These are phyloP conservation scores for Empis stercorea DNA, from an alignment of 2,888 invertebrate genomes.

Conservation along the genomic window DNA sequence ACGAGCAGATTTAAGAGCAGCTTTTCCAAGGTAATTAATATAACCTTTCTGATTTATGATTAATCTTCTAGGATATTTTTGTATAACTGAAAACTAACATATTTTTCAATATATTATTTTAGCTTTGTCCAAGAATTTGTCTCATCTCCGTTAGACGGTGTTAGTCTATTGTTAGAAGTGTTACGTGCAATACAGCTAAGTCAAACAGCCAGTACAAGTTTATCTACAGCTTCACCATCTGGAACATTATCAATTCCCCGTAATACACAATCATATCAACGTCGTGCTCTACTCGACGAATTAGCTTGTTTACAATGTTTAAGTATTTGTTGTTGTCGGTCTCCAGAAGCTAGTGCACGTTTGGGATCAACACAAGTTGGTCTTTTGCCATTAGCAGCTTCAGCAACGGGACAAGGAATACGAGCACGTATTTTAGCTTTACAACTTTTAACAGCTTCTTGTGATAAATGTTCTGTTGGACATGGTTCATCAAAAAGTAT, in stretches of 20 bases:
- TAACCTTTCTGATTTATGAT: no score
- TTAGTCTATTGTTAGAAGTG: constrained; percentile 69
- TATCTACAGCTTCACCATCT: constrained; percentile 20
- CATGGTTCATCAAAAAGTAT: constrained; percentile 36
- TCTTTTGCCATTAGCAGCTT: constrained; percentile 70
- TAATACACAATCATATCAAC: constrained; percentile 53
- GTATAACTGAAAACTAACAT: not conserved
- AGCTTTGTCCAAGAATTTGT: constrained; percentile 92
- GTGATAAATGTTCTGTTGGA: constrained; percentile 42
- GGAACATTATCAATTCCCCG: constrained; percentile 34
- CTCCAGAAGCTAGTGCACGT: constrained; percentile 64
- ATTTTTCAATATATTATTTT: constrained; percentile 13
- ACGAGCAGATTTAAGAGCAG: constrained; percentile 69
- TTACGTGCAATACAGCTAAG: constrained; percentile 74
- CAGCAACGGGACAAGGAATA: constrained; percentile 79
- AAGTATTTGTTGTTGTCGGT: constrained; percentile 64
- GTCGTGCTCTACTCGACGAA: constrained; percentile 71
- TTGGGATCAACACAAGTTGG: constrained; percentile 68
- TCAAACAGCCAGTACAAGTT: constrained; percentile 46
- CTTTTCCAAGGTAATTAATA: constrained; percentile 65
- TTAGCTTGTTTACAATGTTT: constrained; percentile 80
- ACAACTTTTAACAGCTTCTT: constrained; percentile 76
- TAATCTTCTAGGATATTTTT: no score
- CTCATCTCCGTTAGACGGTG: constrained; percentile 76
- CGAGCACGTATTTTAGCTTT: constrained; percentile 72